Evolutionary conservation across 2,113 vertebrate species (phyloP), one percentile per base, ranked within the genome.

Genomic region (Pituophis catenifer): DNA sequence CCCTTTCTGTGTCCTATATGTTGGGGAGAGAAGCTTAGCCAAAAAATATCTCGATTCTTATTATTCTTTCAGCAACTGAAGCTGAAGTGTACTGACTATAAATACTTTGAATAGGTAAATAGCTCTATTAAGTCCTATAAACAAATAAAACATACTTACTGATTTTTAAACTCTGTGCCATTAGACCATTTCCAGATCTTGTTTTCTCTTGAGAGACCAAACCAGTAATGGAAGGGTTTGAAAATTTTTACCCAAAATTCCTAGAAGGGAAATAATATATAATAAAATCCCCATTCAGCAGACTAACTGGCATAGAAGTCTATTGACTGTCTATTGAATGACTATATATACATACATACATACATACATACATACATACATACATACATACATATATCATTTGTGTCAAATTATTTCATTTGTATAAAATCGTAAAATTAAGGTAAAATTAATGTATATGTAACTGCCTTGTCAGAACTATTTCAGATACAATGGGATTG

Each of bases 171-270:
- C 2, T 52, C 55, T 53, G 89, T 87, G n/a, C 92, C 89, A 86
- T 87, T 90, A 48, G 57, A 50, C 92, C 92, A 93, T 38, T 10
- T 90, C 92, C 92, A 93, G 1, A 3, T 1, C 21, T 86, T 23
- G 1, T 8, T n/a, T 38, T 93, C 19, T 53, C 23, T 90, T 24
- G 92, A 93, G 55, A 93, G 92, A 50, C 92, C 92, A 90, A 90
- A 90, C 92, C 92, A 93, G 29, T 90, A 44, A 90, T 93, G 89
- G 53, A 6, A 0, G 1, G 48, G 21, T 0, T 50, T 7, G 10
- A 89, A 86, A 26, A 93, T 38, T 0, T 65, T 6, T 29, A 38
- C 19, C 50, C 50, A 87, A 58, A 90, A 90, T 4, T 62, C n/a
- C 92, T 93, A 65, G 5, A 53, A 59, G 8, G 75, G 7, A 52